Evolutionary conservation across 92 coral and sea anemone genomes (phyloP), one percentile per base, ranked within the genome.

Genomic region (Epizoanthus ramosus): DNA sequence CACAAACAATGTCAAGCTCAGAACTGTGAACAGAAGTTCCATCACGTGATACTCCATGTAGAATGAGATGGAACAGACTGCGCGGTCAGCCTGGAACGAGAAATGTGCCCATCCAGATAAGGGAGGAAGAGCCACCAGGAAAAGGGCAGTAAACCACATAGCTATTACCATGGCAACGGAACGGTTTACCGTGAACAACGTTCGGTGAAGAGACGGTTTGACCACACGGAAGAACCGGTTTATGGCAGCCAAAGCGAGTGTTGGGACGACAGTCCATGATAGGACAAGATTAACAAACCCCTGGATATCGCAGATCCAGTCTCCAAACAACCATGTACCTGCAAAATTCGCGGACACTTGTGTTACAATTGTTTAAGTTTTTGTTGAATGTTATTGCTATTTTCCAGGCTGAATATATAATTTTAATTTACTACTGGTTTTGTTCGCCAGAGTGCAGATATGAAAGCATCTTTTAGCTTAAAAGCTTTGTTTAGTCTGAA

Each of bases 101-200:
- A 76, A 61, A 59, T 37, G 15, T 16, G 81, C 81, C 81, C 22
- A 37, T 19, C 70, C 70, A 22, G 35, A 15, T 54, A 76, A 60
- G n/a, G 70, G 70, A 3, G 80, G 80, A 8, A 75, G 21, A 35
- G 80, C 80, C 2, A 58, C 80, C 80, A 75, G 60, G 31, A 58
- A 8, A 6, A 76, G 70, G 59, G 59, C 71, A 39, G 22, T 39
- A 76, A 60, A 41, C 81, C 81, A 76, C 6, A 68, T 10, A 13
- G 6, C 3, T 22, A 61, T 37, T 68, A 60, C 70, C 81, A 76
- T 76, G 70, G 57, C 6, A 75, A 75, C 54, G 24, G 80, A 58
- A 33, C 54, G 54, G 14, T 75, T 28, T 75, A 58, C 35, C 10
- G 80, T 75, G 41, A 75, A 75, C 68, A 47, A 75, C 0, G 58